These are phyloP conservation scores for Melieria picta DNA, from an alignment of 2,888 invertebrate genomes.

Conservation along the genomic window DNA sequence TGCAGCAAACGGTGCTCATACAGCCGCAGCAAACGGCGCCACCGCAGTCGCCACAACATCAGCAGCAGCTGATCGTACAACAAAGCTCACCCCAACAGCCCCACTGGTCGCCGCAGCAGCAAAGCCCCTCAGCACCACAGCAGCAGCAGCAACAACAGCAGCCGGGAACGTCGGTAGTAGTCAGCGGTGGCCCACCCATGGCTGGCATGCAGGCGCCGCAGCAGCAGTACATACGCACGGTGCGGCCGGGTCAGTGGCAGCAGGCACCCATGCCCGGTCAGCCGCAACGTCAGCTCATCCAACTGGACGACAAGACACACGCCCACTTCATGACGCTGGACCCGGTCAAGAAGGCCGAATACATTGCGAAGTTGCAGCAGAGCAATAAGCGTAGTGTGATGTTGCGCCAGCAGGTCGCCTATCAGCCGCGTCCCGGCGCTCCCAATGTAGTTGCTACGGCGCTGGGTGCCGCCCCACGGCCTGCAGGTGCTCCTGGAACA, in stretches of 20 bases:
- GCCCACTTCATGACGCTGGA: slow-evolving; percentile 85
- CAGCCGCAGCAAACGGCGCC: slow-evolving; percentile 57
- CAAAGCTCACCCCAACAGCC: slow-evolving; percentile 67
- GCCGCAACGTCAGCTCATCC: slow-evolving; percentile 77
- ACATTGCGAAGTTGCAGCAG: slow-evolving; percentile 81
- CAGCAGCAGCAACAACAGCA: slow-evolving; percentile 43
- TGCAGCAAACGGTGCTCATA: slow-evolving; percentile 57
- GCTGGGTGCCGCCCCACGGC: slow-evolving; percentile 64
- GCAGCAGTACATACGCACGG: slow-evolving; percentile 71
- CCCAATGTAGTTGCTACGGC: slow-evolving; percentile 67
- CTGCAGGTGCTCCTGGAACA: slow-evolving; percentile 66
- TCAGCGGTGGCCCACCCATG: slow-evolving; percentile 44
- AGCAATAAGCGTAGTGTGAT: slow-evolving; percentile 73
- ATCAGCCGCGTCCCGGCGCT: slow-evolving; percentile 61
- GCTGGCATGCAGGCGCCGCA: slow-evolving; percentile 50
- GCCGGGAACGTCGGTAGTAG: slow-evolving; percentile 43
- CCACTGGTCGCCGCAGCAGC: slow-evolving; percentile 46
- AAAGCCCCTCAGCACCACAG: slow-evolving; percentile 51
- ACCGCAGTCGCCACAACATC: slow-evolving; percentile 58
- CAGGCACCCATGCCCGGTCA: slow-evolving; percentile 60
- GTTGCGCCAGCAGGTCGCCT: slow-evolving; percentile 69
- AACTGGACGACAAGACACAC: slow-evolving; percentile 84
- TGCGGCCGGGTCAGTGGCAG: slow-evolving; percentile 51
- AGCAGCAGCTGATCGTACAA: slow-evolving; percentile 57
- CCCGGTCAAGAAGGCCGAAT: slow-evolving; percentile 81